Percentiles rank a stretch among this genome's conserved stretches.
Conservation (phyloP, 2,797 vertebrate genomes). For the Enteromius unitaeniatus region DNA sequence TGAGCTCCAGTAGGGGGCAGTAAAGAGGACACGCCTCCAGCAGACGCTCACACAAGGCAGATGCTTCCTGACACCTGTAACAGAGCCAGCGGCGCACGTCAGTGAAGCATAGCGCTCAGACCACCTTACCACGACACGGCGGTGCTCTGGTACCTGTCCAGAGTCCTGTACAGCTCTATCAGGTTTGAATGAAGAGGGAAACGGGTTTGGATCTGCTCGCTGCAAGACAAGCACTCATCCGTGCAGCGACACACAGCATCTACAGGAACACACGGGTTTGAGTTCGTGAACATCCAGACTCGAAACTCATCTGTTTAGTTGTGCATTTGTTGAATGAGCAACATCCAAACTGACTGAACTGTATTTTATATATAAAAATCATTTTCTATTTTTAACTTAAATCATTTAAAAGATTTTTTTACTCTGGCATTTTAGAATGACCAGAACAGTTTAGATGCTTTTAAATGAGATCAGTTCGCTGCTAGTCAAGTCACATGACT, state of each 20-base stretch:
- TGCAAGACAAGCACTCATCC: constrained; percentile 74
- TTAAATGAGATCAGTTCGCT: no score
- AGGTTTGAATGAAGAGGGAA: constrained; percentile 90
- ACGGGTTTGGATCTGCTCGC: constrained; percentile 79
- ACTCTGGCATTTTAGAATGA: no score
- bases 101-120: neutral
- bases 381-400: no score
- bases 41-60: constrained; percentile 80
- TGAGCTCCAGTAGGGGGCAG: constrained; percentile 82
- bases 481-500: no score
- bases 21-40: constrained; percentile 80
- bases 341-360: no score
- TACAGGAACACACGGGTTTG: constrained; percentile 61
- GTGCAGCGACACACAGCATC: constrained; percentile 85
- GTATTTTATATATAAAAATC: no score
- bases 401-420: no score
- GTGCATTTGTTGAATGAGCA: no score
- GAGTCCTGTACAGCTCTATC: constrained; percentile 81
- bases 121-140: neutral
- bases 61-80: constrained; percentile 82
- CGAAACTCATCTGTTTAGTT: no score
- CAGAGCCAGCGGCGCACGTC: neutral
- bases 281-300: no score
- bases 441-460: no score
- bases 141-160: constrained; percentile 78